A percentile compares a stretch with the other conserved stretches of the same genome.
Evolutionary conservation across 2,797 vertebrate species (phyloP).

Genomic region (Typhlichthys eigenmanni): DNA sequence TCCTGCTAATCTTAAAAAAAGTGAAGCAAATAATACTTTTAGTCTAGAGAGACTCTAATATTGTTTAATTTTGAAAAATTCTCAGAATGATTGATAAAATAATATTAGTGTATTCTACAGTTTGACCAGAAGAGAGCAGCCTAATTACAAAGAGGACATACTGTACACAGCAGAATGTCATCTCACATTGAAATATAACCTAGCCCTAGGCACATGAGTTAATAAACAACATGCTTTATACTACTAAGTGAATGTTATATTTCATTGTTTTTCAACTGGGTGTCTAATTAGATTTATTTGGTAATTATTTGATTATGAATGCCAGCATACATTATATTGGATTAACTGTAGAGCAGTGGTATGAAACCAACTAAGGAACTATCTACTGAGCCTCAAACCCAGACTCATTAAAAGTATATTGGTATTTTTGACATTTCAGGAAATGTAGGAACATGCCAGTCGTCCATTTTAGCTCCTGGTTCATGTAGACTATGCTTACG

Average conservation of each 20-base stretch:
- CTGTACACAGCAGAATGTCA: constrained; percentile 1
- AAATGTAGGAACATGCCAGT: constrained; percentile 55
- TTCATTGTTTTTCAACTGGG: constrained; percentile 6
- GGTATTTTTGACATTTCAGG: constrained; percentile 61
- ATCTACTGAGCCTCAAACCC: constrained; percentile 43
- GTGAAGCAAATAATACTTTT: too few relatives aligned
- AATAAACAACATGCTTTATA: constrained; percentile 6
- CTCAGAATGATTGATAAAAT: neutral
- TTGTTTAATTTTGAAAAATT: neutral
- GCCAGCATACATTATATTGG: neutral
- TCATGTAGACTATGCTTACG: constrained; percentile 22
- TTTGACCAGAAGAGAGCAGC: constrained; percentile 69
- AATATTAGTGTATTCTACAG: constrained; percentile 26
- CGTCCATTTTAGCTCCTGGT: constrained; percentile 44
- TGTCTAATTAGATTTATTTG: constrained; percentile 23
- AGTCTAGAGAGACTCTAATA: too few relatives aligned
- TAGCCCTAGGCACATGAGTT: constrained; percentile 4
- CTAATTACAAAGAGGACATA: constrained; percentile 43
- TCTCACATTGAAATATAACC: constrained; percentile 1
- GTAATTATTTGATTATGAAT: constrained; percentile 12
- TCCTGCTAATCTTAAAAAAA: too few relatives aligned
- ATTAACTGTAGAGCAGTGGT: neutral
- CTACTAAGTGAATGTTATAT: constrained; percentile 4
- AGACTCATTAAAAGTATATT: constrained; percentile 61
- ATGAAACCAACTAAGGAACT: constrained; percentile 37